Percentiles rank a stretch among this genome's conserved stretches.
Evolutionary conservation across 2,888 invertebrate genomes (phyloP).

Genomic region (Malacosoma neustria): DNA sequence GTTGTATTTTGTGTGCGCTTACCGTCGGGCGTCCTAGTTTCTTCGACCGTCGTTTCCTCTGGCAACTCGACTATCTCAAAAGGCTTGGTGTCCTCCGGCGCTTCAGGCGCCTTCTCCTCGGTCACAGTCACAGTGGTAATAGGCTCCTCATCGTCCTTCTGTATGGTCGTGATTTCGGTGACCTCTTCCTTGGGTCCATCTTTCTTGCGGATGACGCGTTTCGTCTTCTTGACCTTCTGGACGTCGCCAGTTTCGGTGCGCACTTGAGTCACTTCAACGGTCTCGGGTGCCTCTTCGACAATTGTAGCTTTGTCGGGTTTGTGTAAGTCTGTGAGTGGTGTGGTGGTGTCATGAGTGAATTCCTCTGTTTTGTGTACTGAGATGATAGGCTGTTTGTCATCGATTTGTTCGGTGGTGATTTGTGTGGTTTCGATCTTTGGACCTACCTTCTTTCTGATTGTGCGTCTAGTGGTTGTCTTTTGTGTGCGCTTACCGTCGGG

Average conservation of each 20-base stretch:
- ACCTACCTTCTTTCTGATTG: conserved; percentile 28
- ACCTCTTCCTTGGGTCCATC: too few species aligned
- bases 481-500: conserved; percentile 18
- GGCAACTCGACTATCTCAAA: too few species aligned
- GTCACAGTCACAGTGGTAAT: too few species aligned
- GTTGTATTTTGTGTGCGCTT: too few species aligned
- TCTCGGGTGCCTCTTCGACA: background rate
- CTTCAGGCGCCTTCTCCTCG: too few species aligned
- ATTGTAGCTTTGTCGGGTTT: background rate
- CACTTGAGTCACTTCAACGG: background rate
- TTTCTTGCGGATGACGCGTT: too few species aligned
- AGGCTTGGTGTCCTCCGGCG: too few species aligned
- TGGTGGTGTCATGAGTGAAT: conserved; percentile 7
- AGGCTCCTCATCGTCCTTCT: too few species aligned
- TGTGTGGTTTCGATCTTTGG: conserved; percentile 10
- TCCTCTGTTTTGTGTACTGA: conserved; percentile 13
- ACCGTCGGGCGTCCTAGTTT: too few species aligned
- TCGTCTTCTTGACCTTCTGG: background rate
- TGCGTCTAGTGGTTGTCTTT: conserved; percentile 25
- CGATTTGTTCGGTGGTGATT: conserved; percentile 27
- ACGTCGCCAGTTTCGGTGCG: background rate
- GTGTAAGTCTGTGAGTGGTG: background rate
- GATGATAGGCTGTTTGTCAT: conserved; percentile 14
- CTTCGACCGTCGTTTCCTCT: too few species aligned
- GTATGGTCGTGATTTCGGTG: too few species aligned